Percentiles rank a stretch among this genome's conserved stretches.
Evolutionary conservation across 2,113 vertebrate species (phyloP).

Genomic region (Nerophis ophidion): DNA sequence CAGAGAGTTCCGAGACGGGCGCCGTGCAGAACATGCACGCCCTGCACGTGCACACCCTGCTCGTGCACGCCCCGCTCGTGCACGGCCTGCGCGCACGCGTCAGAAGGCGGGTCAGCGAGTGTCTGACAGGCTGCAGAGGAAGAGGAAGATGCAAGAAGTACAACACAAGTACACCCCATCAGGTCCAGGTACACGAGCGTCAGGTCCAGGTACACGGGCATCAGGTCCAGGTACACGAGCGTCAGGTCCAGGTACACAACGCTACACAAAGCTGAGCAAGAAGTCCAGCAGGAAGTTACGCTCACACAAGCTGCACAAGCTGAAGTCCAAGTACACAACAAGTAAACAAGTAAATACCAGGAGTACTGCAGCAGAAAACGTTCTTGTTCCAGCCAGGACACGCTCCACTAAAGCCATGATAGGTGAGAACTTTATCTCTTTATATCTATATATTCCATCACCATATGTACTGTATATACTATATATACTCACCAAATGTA

Average conservation of each 20-base stretch:
- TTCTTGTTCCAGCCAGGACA: slow-evolving; percentile 11
- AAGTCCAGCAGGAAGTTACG: slow-evolving; percentile 32
- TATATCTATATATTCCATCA: no score
- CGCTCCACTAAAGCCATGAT: slow-evolving; percentile 13
- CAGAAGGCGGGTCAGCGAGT: slow-evolving; percentile 1
- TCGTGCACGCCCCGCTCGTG: slow-evolving; percentile 6
- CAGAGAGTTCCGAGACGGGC: slow-evolving; percentile 53
- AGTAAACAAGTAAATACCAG: neutral
- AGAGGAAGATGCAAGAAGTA: slow-evolving; percentile 4
- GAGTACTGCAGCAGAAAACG: no score
- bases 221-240: no score
- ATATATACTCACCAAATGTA: no score
- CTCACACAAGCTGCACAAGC: slow-evolving; percentile 24
- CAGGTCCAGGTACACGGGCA: no score
- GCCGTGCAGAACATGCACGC: slow-evolving; percentile 26
- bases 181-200: no score
- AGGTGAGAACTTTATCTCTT: slow-evolving; percentile 26
- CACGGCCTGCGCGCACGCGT: slow-evolving; percentile 4
- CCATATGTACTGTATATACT: no score
- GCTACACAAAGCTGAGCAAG: no score
- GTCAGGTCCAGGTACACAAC: no score
- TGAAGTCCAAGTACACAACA: neutral
- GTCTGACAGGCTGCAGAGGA: neutral
- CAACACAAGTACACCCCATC: neutral
- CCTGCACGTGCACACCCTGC: slow-evolving; percentile 24